Evolutionary conservation across 1,140 invertebrate genomes (phyloP).

Genomic region (Amyelois transitella): DNA sequence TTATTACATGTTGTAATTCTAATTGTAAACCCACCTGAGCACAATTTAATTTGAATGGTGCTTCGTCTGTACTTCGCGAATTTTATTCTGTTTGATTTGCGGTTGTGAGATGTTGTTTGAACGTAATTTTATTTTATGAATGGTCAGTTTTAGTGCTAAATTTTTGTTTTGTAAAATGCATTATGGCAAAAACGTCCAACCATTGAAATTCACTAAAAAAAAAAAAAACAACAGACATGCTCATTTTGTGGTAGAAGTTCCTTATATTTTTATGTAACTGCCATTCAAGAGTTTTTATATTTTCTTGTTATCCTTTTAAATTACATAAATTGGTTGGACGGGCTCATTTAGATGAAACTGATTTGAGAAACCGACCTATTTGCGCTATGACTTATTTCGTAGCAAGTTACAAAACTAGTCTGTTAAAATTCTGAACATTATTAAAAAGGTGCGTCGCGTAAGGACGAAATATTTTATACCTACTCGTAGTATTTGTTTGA

Average conservation of each 20-base stretch:
- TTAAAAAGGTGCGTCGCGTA: neutral
- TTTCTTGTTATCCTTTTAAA: too few species aligned
- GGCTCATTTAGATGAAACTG: too few species aligned
- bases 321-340: too few species aligned
- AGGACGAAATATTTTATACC: neutral
- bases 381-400: neutral
- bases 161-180: too few species aligned
- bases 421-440: neutral
- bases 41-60: constrained; percentile 50
- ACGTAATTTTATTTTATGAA: constrained; percentile 44
- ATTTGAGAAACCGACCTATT: neutral
- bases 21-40: constrained; percentile 40
- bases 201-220: too few species aligned
- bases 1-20: neutral
- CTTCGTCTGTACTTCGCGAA: constrained; percentile 45
- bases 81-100: constrained; percentile 50
- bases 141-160: neutral
- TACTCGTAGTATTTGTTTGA: neutral
- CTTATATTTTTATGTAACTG: too few species aligned
- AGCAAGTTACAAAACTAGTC: neutral
- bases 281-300: too few species aligned
- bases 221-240: too few species aligned
- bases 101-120: constrained; percentile 66
- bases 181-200: too few species aligned
- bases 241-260: too few species aligned